Conservation (phyloP, 1,140 invertebrate genomes). For the Hestina assimilis region DNA sequence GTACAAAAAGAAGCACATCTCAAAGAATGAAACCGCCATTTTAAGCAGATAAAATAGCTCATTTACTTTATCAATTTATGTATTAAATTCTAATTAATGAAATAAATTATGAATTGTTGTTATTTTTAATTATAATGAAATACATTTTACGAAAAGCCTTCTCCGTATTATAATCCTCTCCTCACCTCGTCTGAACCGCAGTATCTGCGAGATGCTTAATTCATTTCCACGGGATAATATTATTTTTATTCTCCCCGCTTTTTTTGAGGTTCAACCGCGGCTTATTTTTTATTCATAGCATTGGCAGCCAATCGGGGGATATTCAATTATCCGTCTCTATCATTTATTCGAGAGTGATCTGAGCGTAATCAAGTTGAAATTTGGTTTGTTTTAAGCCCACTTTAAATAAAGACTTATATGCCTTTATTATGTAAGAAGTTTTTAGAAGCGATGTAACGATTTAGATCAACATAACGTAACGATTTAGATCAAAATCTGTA, state of each 20-base stretch:
- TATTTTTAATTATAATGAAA: background rate
- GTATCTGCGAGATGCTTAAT: conserved; percentile 74
- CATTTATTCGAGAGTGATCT: conserved; percentile 50
- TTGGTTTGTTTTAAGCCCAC: conserved; percentile 34
- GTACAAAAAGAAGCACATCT: too few species aligned
- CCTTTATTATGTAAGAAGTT: too few species aligned
- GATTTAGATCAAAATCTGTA: too few species aligned
- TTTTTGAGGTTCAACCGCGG: conserved; percentile 59
- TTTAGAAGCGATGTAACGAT: too few species aligned
- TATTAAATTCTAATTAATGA: too few species aligned
- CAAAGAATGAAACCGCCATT: too few species aligned
- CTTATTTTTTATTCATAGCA: conserved; percentile 76
- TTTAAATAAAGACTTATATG: too few species aligned
- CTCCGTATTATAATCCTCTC: conserved; percentile 31
- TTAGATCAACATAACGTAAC: too few species aligned
- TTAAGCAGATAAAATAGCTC: too few species aligned
- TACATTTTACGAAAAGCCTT: conserved; percentile 13
- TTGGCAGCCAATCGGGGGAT: conserved; percentile 53
- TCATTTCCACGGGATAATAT: conserved; percentile 77
- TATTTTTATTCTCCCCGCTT: conserved; percentile 75
- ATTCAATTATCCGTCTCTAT: conserved; percentile 55
- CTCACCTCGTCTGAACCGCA: conserved; percentile 41
- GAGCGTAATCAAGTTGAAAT: conserved; percentile 55
- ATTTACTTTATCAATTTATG: too few species aligned
- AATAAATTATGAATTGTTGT: too few species aligned